A percentile compares a stretch with the other conserved stretches of the same genome.
Evolutionary conservation across 2,113 vertebrate genomes (phyloP).

Genomic region (Bos indicus): DNA sequence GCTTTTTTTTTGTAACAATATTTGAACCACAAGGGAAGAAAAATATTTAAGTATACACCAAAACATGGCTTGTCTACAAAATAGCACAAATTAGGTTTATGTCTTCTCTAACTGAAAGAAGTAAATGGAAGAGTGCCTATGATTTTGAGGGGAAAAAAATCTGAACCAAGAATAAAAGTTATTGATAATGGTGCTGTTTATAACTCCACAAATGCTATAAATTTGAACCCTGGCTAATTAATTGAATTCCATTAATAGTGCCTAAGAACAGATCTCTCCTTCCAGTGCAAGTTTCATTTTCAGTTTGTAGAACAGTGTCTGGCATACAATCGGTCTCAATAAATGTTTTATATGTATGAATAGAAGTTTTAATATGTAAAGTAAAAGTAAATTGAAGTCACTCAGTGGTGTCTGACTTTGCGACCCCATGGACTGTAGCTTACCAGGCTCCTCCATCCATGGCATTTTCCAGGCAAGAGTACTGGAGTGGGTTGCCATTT

Average conservation of each 20-base stretch:
- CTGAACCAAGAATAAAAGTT: not conserved
- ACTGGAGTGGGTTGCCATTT: not conserved
- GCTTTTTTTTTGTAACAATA: not conserved
- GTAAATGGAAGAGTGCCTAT: not conserved
- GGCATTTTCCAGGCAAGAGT: not conserved
- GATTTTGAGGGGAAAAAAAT: not conserved
- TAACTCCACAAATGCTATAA: not conserved
- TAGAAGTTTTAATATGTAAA: not conserved
- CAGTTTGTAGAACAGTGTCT: not conserved
- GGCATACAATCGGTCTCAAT: not conserved
- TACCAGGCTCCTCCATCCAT: not conserved
- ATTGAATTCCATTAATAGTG: not conserved
- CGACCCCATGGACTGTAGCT: not conserved
- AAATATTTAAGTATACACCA: not conserved
- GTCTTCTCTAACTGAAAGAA: not conserved
- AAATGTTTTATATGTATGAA: not conserved
- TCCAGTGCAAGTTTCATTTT: conserved; percentile 29
- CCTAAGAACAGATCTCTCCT: not conserved
- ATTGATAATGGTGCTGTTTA: not conserved
- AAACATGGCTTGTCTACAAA: not conserved
- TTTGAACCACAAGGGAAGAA: not conserved
- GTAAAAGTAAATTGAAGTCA: not conserved
- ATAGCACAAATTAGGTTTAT: not conserved
- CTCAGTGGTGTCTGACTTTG: not conserved
- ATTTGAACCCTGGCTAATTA: conserved; percentile 4